Evolutionary conservation across 2,888 invertebrate species (phyloP).

Genomic region (Papilio protenor): DNA sequence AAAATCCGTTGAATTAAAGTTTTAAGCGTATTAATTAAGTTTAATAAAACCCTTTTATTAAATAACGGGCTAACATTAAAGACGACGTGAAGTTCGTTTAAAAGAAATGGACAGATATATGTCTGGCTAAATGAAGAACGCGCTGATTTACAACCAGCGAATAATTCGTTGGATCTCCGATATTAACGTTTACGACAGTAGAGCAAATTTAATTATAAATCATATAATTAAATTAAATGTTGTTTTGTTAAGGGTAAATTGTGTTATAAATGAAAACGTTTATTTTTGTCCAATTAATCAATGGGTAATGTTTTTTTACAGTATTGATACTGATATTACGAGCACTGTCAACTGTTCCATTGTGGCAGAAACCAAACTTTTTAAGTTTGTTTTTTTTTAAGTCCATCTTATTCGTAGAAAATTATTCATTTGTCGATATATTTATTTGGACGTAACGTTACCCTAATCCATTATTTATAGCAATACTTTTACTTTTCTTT

Average conservation of each 20-base stretch:
- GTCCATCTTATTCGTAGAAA: background rate
- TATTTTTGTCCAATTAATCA: background rate
- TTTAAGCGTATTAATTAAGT: background rate
- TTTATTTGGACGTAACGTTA: constrained; percentile 9
- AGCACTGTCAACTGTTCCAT: no score
- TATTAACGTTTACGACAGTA: constrained; percentile 12
- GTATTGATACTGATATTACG: background rate
- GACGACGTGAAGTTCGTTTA: constrained; percentile 15
- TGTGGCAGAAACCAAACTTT: background rate
- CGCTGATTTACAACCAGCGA: constrained; percentile 24
- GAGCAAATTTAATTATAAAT: constrained; percentile 3
- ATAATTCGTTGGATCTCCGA: constrained; percentile 21
- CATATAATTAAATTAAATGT: constrained; percentile 9
- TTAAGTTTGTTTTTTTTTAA: background rate
- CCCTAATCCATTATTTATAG: constrained; percentile 28
- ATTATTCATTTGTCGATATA: background rate
- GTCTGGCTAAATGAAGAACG: constrained; percentile 35
- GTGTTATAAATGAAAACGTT: background rate
- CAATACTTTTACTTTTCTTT: constrained; percentile 36
- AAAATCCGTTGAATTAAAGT: background rate
- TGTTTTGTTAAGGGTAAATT: background rate
- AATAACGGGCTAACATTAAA: constrained; percentile 10
- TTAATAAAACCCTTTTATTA: constrained; percentile 7
- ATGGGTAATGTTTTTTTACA: background rate
- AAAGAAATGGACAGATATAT: constrained; percentile 30